These are phyloP conservation scores for Plecotus auritus DNA, from an alignment of 2,113 vertebrate species.

Conservation along the genomic window DNA sequence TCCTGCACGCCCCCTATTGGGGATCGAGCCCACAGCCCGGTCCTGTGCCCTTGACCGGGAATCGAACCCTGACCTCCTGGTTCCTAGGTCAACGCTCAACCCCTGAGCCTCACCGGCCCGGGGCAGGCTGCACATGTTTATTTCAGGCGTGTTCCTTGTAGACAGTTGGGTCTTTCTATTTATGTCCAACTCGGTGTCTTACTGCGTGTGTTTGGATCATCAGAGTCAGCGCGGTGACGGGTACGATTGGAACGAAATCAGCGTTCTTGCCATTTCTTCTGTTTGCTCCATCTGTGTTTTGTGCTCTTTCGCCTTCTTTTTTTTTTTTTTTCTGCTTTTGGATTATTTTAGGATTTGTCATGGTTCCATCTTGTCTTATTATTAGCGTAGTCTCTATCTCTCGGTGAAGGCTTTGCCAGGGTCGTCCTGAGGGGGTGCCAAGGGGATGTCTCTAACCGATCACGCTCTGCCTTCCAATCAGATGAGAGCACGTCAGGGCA, in stretches of 20 bases:
- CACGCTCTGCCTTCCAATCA: background rate
- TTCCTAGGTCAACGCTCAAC: too few species aligned
- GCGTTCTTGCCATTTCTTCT: background rate
- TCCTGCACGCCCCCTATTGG: too few species aligned
- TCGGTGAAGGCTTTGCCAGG: background rate
- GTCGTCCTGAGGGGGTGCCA: background rate
- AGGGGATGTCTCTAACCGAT: background rate
- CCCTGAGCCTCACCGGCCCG: too few species aligned
- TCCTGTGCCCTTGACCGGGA: too few species aligned
- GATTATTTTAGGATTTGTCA: background rate
- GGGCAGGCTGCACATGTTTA: too few species aligned
- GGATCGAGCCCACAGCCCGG: too few species aligned
- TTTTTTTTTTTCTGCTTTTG: background rate
- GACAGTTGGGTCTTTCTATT: background rate
- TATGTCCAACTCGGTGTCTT: background rate
- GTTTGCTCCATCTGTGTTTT: background rate
- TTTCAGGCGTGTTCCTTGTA: background rate
- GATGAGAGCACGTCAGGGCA: fast-evolving
- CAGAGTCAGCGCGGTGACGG: background rate
- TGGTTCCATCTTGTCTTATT: background rate
- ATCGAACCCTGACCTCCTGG: too few species aligned
- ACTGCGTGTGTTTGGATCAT: background rate
- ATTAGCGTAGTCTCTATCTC: background rate
- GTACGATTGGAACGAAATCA: background rate
- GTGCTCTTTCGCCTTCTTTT: background rate